Percentiles rank a stretch among this genome's conserved stretches.
Evolutionary conservation across 2,797 vertebrate genomes (phyloP).

Genomic region (Manis javanica): DNA sequence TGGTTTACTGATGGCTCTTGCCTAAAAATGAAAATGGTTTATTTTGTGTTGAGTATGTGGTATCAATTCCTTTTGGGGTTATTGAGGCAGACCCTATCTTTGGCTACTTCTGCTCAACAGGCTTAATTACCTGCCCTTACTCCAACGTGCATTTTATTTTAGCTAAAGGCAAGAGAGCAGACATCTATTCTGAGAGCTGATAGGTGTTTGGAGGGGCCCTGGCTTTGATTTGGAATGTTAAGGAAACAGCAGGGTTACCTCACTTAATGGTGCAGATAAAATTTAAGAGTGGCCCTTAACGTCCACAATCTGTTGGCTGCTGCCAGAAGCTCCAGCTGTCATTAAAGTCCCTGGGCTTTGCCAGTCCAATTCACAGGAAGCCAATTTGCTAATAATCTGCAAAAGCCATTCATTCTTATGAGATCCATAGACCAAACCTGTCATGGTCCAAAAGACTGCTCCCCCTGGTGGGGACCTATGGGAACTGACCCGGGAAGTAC

Average conservation of each 20-base stretch:
- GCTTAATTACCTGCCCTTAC: not conserved
- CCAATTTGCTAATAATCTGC: too few species aligned
- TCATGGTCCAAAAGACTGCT: not conserved
- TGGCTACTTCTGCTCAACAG: not conserved
- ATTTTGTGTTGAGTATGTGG: not conserved
- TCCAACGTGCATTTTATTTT: not conserved
- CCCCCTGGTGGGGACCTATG: not conserved
- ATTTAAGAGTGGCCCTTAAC: not conserved
- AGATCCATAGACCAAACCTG: not conserved
- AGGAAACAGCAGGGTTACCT: not conserved
- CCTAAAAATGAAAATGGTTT: not conserved
- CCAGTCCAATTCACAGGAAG: not conserved
- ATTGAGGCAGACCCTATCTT: not conserved
- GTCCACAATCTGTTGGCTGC: not conserved
- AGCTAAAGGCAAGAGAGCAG: not conserved
- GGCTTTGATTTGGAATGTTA: not conserved
- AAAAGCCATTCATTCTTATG: not conserved
- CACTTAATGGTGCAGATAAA: not conserved
- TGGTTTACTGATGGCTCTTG: not conserved
- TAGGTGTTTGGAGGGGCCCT: not conserved
- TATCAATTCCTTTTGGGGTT: not conserved
- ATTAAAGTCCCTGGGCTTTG: not conserved
- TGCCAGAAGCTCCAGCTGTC: not conserved
- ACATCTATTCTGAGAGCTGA: fast-evolving
- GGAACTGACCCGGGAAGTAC: not conserved